phyloP scores from a whole-genome alignment of 1,140 invertebrate genomes.

The Sarcophaga bullata region DNA sequence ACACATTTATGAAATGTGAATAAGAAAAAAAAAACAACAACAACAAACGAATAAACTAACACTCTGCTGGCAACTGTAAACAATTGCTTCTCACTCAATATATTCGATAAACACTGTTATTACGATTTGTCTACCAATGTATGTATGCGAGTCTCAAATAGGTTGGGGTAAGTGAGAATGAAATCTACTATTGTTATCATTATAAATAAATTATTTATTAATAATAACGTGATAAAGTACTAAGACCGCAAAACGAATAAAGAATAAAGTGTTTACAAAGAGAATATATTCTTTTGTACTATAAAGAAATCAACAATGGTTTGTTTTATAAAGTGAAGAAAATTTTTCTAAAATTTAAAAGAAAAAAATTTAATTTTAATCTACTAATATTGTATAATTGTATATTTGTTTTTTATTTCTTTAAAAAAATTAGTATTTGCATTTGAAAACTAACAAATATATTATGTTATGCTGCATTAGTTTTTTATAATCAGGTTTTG shows the following conservation, averaged over 20 bases:
- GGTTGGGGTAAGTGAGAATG: neutral
- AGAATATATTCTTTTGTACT: neutral
- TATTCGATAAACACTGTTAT: neutral
- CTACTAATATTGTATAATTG: no score
- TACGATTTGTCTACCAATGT: neutral
- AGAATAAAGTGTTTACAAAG: neutral
- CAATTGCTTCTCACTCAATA: neutral
- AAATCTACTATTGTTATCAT: constrained; percentile 2
- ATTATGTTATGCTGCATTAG: no score
- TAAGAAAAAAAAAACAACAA: neutral
- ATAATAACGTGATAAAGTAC: constrained; percentile 7
- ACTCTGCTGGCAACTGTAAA: neutral
- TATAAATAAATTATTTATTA: constrained; percentile 8
- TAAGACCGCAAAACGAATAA: neutral
- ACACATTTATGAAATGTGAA: constrained; percentile 10
- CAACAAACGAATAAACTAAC: no score
- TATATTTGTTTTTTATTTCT: no score
- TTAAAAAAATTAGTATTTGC: no score
- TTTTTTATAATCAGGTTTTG: no score
- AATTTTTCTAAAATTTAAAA: no score
- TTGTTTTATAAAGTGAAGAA: neutral
- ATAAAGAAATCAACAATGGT: neutral
- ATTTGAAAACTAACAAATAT: no score
- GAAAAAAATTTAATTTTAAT: no score
- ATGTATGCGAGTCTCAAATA: neutral